These are phyloP conservation scores for Isoperla grammatica DNA, from an alignment of 2,888 invertebrate species.

Conservation along the genomic window DNA sequence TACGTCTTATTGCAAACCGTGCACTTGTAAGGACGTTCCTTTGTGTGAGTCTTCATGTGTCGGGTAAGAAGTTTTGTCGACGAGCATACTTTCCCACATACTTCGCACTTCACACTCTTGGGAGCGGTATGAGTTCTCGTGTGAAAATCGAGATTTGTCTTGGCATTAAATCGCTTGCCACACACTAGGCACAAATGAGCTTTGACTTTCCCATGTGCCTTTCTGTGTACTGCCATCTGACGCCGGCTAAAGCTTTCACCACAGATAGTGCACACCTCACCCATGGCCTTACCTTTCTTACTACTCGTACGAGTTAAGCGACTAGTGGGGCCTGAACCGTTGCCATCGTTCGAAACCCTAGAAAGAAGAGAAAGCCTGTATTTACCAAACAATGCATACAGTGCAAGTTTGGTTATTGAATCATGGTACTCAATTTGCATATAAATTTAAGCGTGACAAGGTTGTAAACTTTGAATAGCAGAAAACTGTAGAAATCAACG, in stretches of 20 bases:
- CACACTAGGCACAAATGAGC: constrained; percentile 43
- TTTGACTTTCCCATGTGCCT: not conserved
- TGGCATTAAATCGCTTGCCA: constrained; percentile 49
- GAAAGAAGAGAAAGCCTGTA: constrained; percentile 21
- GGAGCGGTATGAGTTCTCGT: constrained; percentile 39
- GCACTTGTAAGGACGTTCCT: constrained; percentile 17
- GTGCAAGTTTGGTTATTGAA: too few species aligned
- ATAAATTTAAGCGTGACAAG: too few species aligned
- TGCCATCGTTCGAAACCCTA: constrained; percentile 12
- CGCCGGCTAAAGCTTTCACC: not conserved
- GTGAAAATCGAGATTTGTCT: constrained; percentile 46
- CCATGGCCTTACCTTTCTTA: not conserved
- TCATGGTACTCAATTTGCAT: too few species aligned
- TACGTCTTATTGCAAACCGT: constrained; percentile 20
- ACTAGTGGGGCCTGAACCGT: not conserved
- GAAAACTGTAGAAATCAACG: too few species aligned
- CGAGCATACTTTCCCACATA: constrained; percentile 31
- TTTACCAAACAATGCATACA: not conserved
- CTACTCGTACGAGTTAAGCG: not conserved
- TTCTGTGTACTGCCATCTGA: not conserved
- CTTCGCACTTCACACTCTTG: constrained; percentile 11
- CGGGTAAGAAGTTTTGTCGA: constrained; percentile 15
- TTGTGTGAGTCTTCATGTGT: constrained; percentile 19
- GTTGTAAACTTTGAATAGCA: too few species aligned
- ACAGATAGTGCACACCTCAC: not conserved